These are phyloP conservation scores for Drosophila nigritarsus DNA, from an alignment of 2,888 invertebrate genomes.

Conservation along the genomic window DNA sequence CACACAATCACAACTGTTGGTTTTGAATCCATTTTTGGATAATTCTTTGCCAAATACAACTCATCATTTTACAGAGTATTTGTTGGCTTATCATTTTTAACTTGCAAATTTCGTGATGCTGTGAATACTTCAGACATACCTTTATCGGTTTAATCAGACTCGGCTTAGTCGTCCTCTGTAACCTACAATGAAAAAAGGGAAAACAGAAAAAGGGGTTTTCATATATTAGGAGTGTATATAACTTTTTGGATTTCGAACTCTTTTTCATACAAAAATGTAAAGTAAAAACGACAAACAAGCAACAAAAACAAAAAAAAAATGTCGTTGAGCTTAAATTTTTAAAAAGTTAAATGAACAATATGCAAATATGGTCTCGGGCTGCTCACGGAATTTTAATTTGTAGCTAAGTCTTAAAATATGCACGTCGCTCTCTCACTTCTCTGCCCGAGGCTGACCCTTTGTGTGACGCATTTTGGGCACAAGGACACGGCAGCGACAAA, in stretches of 20 bases:
- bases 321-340: constrained; percentile 43
- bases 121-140: constrained; percentile 52
- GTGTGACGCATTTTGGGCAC: constrained; percentile 64
- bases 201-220: constrained; percentile 53
- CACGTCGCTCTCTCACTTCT: constrained; percentile 27
- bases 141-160: constrained; percentile 71
- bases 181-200: constrained; percentile 39
- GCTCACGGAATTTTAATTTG: constrained; percentile 75
- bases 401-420: constrained; percentile 71
- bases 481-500: constrained; percentile 43
- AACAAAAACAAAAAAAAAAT: constrained; percentile 38
- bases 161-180: constrained; percentile 28
- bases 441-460: constrained; percentile 58
- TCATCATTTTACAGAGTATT: constrained; percentile 11
- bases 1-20: neutral
- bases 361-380: constrained; percentile 66
- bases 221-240: constrained; percentile 67
- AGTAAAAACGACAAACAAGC: neutral
- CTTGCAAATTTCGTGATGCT: neutral
- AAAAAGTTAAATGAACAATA: constrained; percentile 59
- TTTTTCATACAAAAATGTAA: constrained; percentile 14
- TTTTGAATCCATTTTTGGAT: neutral
- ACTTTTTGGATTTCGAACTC: constrained; percentile 47
- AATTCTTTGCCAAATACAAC: too few species aligned
- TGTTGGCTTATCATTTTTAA: neutral